phyloP scores from a whole-genome alignment of 2,888 invertebrate species.

The Phalera bucephala region DNA sequence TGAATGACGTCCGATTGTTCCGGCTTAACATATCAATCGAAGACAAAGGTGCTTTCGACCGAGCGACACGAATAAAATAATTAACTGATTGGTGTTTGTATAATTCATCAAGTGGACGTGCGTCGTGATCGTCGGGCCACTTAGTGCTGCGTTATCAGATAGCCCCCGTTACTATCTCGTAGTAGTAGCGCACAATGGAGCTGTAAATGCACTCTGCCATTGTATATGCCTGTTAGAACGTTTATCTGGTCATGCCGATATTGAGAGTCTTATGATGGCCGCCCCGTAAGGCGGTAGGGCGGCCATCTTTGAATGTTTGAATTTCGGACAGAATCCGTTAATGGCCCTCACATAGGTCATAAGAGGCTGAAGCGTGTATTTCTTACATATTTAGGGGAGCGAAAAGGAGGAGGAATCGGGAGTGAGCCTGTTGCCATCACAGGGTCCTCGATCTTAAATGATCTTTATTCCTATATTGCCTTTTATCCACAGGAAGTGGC shows the following conservation, averaged over 20 bases:
- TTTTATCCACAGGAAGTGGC: no score
- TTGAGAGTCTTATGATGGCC: conserved; percentile 40
- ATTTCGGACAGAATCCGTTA: no score
- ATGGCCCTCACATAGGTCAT: no score
- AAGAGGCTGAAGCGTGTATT: no score
- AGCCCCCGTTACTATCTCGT: conserved; percentile 48
- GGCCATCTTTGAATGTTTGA: neutral
- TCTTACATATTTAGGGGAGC: no score
- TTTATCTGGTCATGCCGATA: conserved; percentile 51
- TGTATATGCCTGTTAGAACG: conserved; percentile 49
- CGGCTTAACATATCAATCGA: conserved; percentile 81
- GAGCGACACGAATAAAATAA: conserved; percentile 82
- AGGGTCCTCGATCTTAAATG: no score
- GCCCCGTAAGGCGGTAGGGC: conserved; percentile 1
- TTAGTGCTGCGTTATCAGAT: conserved; percentile 72
- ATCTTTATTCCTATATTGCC: no score
- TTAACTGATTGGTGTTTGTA: conserved; percentile 82
- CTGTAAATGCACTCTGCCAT: conserved; percentile 66
- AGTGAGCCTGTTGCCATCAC: no score
- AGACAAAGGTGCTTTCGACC: conserved; percentile 74
- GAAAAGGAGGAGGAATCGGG: no score
- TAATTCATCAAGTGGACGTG: conserved; percentile 73
- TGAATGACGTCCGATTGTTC: conserved; percentile 73
- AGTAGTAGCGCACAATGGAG: conserved; percentile 60
- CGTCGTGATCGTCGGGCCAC: conserved; percentile 64